These are phyloP conservation scores for Grammomys surdaster DNA, from an alignment of 2,113 vertebrate genomes.

Conservation along the genomic window DNA sequence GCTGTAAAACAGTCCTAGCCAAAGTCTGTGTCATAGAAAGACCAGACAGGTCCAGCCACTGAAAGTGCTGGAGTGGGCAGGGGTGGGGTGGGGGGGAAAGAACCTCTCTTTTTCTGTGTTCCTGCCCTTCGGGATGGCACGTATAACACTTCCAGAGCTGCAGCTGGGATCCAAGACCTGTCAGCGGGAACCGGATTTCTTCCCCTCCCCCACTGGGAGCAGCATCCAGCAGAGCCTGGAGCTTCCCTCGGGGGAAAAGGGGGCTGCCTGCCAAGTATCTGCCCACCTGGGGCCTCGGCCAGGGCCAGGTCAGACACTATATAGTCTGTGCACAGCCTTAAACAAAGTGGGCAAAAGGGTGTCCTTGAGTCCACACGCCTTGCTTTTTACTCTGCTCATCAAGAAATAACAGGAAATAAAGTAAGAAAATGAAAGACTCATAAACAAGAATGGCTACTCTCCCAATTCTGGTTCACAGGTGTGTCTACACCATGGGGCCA, in stretches of 20 bases:
- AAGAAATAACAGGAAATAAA: slow-evolving; percentile 3
- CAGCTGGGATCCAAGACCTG: background rate
- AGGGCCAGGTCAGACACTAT: background rate
- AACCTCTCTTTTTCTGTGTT: background rate
- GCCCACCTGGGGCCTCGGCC: slow-evolving; percentile 59
- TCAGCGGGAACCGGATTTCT: background rate
- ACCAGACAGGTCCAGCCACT: background rate
- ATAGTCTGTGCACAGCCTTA: background rate
- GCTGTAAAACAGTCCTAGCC: background rate
- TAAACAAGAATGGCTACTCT: background rate
- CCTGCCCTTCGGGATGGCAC: background rate
- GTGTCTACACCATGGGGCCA: background rate
- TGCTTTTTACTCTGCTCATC: background rate
- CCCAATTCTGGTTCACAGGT: background rate
- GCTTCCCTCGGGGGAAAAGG: slow-evolving; percentile 33
- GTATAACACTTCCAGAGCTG: background rate
- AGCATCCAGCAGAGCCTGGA: background rate
- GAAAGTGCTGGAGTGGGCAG: no score
- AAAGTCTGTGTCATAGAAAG: background rate
- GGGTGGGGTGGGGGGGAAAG: background rate
- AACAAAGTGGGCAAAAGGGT: background rate
- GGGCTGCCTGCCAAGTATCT: slow-evolving; percentile 46
- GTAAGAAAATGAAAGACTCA: background rate
- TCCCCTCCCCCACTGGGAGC: slow-evolving; percentile 25
- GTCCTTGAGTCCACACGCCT: background rate